Percentiles rank a stretch among this genome's conserved stretches.
phyloP scores from a whole-genome alignment of 35 echinoderm and acorn worm species.

The Apostichopus parvimensis region DNA sequence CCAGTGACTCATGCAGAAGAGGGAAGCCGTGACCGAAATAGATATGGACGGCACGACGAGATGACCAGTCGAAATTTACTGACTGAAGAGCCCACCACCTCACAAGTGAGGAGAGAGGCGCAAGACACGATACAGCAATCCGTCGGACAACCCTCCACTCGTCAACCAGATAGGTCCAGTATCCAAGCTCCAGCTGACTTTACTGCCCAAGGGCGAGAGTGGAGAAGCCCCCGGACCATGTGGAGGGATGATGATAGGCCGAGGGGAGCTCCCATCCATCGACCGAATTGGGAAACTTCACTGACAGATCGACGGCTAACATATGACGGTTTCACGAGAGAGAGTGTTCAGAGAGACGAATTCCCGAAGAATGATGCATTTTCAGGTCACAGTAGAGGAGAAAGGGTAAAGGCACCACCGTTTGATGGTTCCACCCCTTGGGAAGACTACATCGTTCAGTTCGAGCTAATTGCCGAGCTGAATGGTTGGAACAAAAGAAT shows the following conservation, averaged over 20 bases:
- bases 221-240: not conserved
- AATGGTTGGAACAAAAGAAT: slow-evolving; percentile 30
- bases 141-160: not conserved
- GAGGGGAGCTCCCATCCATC: not conserved
- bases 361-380: not conserved
- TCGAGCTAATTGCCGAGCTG: slow-evolving; percentile 9
- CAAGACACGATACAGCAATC: not conserved
- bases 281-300: not conserved
- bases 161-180: not conserved
- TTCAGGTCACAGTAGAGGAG: not conserved
- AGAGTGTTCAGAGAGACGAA: not conserved
- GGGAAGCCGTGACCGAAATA: not conserved
- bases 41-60: not conserved
- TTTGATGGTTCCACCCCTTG: not conserved
- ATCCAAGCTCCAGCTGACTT: not conserved
- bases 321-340: not conserved
- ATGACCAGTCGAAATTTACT: not conserved
- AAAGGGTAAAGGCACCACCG: not conserved
- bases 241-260: not conserved
- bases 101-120: not conserved
- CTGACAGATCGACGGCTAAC: not conserved
- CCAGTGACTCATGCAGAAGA: not conserved
- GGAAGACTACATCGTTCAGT: slow-evolving; percentile 24
- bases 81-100: not conserved
- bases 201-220: not conserved